These are phyloP conservation scores for Dynastes tityus DNA, from an alignment of 2,888 invertebrate species.

Conservation along the genomic window DNA sequence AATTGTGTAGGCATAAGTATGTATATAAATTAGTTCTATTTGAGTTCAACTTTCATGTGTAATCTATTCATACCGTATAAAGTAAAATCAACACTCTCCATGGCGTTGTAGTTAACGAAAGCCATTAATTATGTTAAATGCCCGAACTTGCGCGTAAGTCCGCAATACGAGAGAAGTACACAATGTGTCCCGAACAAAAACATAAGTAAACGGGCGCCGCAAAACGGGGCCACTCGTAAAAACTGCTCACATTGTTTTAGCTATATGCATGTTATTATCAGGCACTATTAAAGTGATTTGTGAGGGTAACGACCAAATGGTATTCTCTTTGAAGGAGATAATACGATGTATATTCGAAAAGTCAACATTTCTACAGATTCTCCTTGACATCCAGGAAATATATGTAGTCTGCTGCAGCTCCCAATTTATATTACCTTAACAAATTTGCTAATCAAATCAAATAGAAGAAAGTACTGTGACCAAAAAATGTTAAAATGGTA, in stretches of 20 bases:
- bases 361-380: background rate
- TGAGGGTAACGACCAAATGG: conserved; percentile 63
- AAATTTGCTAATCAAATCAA: too few species aligned
- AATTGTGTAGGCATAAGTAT: too few species aligned
- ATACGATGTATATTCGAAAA: conserved; percentile 40
- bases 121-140: conserved; percentile 41
- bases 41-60: conserved; percentile 7
- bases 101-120: background rate
- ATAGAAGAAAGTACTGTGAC: too few species aligned
- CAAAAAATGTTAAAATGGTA: too few species aligned
- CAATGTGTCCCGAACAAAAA: conserved; percentile 47
- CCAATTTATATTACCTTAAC: too few species aligned
- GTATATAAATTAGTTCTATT: too few species aligned
- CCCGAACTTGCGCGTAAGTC: conserved; percentile 34
- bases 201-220: conserved; percentile 29
- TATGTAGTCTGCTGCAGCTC: too few species aligned
- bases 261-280: conserved; percentile 60
- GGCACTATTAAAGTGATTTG: conserved; percentile 66
- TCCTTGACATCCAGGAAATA: too few species aligned
- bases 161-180: conserved; percentile 12
- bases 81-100: conserved; percentile 17
- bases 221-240: conserved; percentile 2
- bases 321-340: conserved; percentile 63
- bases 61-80: conserved; percentile 24
- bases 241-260: conserved; percentile 44